Evolutionary conservation across 2,797 vertebrate genomes (phyloP).

Genomic region (Bryconaethiops microstoma): DNA sequence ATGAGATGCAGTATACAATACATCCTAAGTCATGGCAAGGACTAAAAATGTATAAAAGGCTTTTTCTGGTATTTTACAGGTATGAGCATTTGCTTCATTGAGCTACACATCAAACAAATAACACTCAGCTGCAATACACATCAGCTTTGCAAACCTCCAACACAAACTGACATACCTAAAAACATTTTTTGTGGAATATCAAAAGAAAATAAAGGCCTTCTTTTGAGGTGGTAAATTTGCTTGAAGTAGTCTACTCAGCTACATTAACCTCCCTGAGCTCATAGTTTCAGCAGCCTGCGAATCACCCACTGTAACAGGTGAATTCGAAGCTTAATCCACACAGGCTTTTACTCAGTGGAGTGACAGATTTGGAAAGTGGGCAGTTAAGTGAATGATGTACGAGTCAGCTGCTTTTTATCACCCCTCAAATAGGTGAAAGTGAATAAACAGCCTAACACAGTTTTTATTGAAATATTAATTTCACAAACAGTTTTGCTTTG

Average conservation of each 20-base stretch:
- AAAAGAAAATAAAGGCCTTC: neutral
- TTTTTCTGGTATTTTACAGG: neutral
- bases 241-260: conserved; percentile 1
- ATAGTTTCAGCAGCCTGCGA: neutral
- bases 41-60: neutral
- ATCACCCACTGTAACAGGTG: neutral
- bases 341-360: no score
- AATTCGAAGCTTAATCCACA: no score
- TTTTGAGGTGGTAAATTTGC: neutral
- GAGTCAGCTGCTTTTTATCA: no score
- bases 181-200: neutral
- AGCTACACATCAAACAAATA: neutral
- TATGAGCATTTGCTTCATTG: neutral
- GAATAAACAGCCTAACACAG: neutral
- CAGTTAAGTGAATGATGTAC: no score
- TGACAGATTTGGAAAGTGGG: no score
- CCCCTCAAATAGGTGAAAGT: no score
- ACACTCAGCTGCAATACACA: neutral
- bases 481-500: conserved; percentile 1
- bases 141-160: neutral
- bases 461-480: conserved; percentile 1
- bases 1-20: neutral
- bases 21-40: neutral
- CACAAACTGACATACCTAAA: neutral
- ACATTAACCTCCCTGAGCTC: conserved; percentile 27